Evolutionary conservation across 37 sponge, comb jelly and placozoan species (phyloP).

Genomic region (Mnemiopsis leidyi): DNA sequence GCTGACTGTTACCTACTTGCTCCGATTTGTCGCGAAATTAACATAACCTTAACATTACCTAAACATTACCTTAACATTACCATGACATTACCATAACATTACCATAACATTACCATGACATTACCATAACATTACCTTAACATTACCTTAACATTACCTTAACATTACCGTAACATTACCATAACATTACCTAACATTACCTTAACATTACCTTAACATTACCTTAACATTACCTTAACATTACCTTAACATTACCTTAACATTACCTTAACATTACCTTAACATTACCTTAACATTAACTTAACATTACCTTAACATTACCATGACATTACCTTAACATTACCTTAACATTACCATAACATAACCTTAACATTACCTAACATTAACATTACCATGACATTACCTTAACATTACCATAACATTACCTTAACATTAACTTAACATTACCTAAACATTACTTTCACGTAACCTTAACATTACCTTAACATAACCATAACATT

Average conservation of each 20-base stretch:
- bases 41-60: no score
- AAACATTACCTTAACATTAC: no score
- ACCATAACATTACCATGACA: no score
- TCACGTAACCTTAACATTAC: neutral
- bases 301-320: neutral
- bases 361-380: neutral
- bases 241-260: neutral
- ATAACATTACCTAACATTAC: neutral
- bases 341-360: neutral
- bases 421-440: neutral
- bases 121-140: no score
- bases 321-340: neutral
- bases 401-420: neutral
- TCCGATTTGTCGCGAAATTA: no score
- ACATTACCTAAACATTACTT: neutral
- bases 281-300: neutral
- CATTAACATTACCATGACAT: neutral
- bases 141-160: no score
- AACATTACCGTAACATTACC: no score
- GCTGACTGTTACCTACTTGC: no score
- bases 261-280: neutral
- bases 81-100: no score
- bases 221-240: neutral
- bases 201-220: neutral
- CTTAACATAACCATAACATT: neutral